Percentiles rank a stretch among this genome's conserved stretches.
Evolutionary conservation across 2,797 vertebrate genomes (phyloP).

Genomic region (Argentina silus): DNA sequence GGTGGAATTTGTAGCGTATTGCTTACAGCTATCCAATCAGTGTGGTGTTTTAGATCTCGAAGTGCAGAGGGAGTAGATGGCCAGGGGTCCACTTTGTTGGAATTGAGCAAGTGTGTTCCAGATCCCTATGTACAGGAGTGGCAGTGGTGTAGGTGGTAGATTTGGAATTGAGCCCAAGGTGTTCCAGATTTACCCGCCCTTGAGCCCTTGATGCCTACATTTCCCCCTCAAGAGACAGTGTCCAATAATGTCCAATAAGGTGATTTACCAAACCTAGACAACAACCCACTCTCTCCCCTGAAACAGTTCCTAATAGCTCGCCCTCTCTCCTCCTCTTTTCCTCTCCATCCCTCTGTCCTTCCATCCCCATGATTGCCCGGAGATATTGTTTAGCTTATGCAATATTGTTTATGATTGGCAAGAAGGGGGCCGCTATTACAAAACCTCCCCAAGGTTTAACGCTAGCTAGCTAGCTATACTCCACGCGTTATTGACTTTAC

Average conservation of each 20-base stretch:
- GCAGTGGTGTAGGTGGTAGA: too few species aligned
- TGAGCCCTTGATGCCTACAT: too few species aligned
- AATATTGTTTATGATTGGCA: constrained; percentile 79
- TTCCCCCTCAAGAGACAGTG: background rate
- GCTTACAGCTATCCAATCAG: too few species aligned
- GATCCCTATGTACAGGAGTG: too few species aligned
- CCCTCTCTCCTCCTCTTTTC: background rate
- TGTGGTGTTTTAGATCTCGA: too few species aligned
- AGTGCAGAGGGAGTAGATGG: too few species aligned
- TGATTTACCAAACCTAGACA: constrained; percentile 68
- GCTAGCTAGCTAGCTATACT: constrained; percentile 46
- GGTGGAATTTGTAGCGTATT: too few species aligned
- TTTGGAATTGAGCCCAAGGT: too few species aligned
- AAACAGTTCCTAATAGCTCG: constrained; percentile 53
- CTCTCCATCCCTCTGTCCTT: constrained; percentile 38
- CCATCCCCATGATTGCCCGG: constrained; percentile 41
- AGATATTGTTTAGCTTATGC: constrained; percentile 74
- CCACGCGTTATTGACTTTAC: constrained; percentile 78
- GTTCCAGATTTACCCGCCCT: too few species aligned
- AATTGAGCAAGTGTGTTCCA: too few species aligned
- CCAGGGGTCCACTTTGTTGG: too few species aligned
- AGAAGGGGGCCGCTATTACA: constrained; percentile 42
- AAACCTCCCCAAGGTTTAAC: constrained; percentile 66
- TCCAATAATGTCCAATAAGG: constrained; percentile 38
- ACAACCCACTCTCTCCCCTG: constrained; percentile 15